Conservation (phyloP, 2,888 invertebrate species). For the Apodemia hepburni region DNA sequence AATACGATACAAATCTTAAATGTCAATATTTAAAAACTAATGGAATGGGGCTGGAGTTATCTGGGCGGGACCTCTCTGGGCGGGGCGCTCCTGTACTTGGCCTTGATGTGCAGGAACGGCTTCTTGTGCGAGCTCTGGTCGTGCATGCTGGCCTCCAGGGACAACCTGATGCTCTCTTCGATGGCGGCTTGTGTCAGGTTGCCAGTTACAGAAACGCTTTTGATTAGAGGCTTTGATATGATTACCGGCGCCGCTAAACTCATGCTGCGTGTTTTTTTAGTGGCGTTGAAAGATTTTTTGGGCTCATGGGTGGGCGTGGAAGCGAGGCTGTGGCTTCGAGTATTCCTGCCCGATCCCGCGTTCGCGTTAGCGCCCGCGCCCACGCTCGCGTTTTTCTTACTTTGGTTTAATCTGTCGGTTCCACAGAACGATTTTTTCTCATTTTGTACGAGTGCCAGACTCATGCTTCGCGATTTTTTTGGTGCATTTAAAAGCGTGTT, state of each 20-base stretch:
- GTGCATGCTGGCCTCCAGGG: constrained; percentile 61
- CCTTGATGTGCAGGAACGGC: constrained; percentile 85
- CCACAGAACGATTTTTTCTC: constrained; percentile 54
- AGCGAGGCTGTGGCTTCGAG: constrained; percentile 66
- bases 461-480: constrained; percentile 71
- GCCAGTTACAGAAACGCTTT: constrained; percentile 45
- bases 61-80: constrained; percentile 81
- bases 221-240: constrained; percentile 45
- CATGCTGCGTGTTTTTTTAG: constrained; percentile 67
- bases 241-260: constrained; percentile 54
- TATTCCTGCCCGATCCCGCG: constrained; percentile 34
- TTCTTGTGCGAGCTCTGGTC: constrained; percentile 61
- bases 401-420: constrained; percentile 51
- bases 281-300: constrained; percentile 46
- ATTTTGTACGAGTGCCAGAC: constrained; percentile 48
- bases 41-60: constrained; percentile 62
- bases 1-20: constrained; percentile 6
- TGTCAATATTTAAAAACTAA: constrained; percentile 43
- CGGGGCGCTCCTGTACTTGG: constrained; percentile 86
- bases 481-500: constrained; percentile 48
- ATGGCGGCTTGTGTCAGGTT: constrained; percentile 69
- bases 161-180: constrained; percentile 68
- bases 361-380: constrained; percentile 50
- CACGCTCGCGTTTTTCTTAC: constrained; percentile 41
- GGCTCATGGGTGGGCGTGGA: constrained; percentile 56